A percentile compares a stretch with the other conserved stretches of the same genome.
These are phyloP conservation scores for Eupithecia tripunctaria DNA, from an alignment of 2,888 invertebrate genomes.

Conservation along the genomic window DNA sequence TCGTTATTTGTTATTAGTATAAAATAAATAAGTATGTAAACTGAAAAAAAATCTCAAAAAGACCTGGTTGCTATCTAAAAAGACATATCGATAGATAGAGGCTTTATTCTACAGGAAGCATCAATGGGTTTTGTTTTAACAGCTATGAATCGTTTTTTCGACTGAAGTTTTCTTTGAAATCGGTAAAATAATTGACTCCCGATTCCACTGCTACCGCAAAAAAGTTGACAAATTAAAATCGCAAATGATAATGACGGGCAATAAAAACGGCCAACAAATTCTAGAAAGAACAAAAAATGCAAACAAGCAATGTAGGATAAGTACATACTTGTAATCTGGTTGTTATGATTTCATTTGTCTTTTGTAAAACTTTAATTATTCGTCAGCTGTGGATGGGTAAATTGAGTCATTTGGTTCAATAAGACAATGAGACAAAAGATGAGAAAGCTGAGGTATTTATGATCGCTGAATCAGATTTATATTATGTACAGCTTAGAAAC, in stretches of 20 bases:
- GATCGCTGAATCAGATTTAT: background rate
- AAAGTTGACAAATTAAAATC: background rate
- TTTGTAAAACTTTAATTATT: background rate
- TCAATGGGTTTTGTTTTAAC: background rate
- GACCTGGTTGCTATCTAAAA: background rate
- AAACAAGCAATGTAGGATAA: background rate
- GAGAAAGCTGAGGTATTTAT: slow-evolving; percentile 2
- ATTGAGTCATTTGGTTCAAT: background rate
- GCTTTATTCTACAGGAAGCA: background rate
- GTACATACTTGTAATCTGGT: background rate
- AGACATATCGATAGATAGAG: no score
- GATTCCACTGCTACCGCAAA: background rate
- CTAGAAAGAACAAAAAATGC: background rate
- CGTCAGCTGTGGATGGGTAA: background rate
- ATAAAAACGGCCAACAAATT: background rate
- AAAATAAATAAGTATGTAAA: background rate
- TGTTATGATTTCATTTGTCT: background rate
- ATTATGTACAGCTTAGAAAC: background rate
- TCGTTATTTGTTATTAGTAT: no score
- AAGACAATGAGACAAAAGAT: slow-evolving; percentile 4
- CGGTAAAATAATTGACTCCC: background rate
- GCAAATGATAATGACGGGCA: background rate
- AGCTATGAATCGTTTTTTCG: background rate
- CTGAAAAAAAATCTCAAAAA: background rate
- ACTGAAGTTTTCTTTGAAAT: background rate